Conservation (phyloP, 2,797 vertebrate species). For the Remorina albescens region DNA sequence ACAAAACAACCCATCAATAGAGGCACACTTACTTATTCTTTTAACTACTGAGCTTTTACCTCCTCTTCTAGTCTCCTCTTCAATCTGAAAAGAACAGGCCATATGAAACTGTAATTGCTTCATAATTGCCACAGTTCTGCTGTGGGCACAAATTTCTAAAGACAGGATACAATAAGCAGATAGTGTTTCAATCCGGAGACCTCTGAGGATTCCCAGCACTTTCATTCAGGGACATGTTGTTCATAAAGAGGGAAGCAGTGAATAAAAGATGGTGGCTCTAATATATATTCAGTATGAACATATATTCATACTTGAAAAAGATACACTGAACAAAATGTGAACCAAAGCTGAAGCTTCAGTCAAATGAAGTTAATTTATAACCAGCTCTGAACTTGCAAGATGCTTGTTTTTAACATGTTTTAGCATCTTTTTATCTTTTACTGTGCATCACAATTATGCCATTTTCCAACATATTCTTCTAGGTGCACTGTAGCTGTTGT, state of each 20-base stretch:
- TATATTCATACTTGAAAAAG: slow-evolving; percentile 17
- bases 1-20: slow-evolving; percentile 50
- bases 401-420: too few species aligned
- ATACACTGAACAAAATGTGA: slow-evolving; percentile 1
- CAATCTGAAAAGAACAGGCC: slow-evolving; percentile 57
- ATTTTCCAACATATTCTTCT: neutral
- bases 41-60: slow-evolving; percentile 48
- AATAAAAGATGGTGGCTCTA: slow-evolving; percentile 31
- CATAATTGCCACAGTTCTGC: slow-evolving; percentile 76
- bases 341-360: neutral
- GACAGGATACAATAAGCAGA: slow-evolving; percentile 66
- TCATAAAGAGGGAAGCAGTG: slow-evolving; percentile 35
- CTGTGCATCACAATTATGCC: neutral
- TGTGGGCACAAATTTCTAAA: slow-evolving; percentile 67
- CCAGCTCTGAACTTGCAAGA: neutral
- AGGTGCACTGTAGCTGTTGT: neutral
- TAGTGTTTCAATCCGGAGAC: slow-evolving; percentile 75
- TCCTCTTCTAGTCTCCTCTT: slow-evolving; percentile 41
- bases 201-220: slow-evolving; percentile 58
- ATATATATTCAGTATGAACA: slow-evolving; percentile 15
- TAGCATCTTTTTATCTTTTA: neutral
- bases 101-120: slow-evolving; percentile 81
- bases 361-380: neutral
- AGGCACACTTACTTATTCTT: slow-evolving; percentile 46
- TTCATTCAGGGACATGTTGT: slow-evolving; percentile 60